Conservation (phyloP, 2,797 vertebrate species). For the Lindbergichthys nudifrons region DNA sequence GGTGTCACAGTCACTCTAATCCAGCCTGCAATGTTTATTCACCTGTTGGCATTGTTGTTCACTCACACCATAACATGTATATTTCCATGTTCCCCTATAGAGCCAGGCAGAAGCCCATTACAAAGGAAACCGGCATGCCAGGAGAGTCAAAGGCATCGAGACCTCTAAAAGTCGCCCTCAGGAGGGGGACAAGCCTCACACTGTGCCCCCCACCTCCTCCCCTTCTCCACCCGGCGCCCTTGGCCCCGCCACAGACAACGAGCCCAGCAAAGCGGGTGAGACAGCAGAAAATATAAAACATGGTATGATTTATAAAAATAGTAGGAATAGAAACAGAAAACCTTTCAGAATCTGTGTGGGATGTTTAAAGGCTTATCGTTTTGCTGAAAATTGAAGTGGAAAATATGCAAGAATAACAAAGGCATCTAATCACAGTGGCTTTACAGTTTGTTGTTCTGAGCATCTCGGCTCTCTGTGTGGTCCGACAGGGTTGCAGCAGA, state of each 20-base stretch:
- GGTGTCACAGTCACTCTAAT: slow-evolving; percentile 31
- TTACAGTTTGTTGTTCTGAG: slow-evolving; percentile 38
- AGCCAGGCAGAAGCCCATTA: slow-evolving; percentile 96
- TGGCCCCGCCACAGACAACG: slow-evolving; percentile 65
- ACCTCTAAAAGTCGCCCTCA: slow-evolving; percentile 91
- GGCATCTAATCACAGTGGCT: slow-evolving; percentile 34
- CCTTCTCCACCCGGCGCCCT: slow-evolving; percentile 78
- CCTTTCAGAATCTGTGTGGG: slow-evolving; percentile 5
- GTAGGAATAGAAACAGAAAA: slow-evolving; percentile 20
- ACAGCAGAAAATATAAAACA: slow-evolving; percentile 19
- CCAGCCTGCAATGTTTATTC: slow-evolving; percentile 46
- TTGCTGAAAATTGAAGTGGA: slow-evolving; percentile 39
- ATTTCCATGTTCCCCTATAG: slow-evolving; percentile 70
- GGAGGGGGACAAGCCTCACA: slow-evolving; percentile 86
- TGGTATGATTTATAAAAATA: no score
- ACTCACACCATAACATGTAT: slow-evolving; percentile 6
- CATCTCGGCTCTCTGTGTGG: slow-evolving; percentile 52
- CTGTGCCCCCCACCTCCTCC: slow-evolving; percentile 74
- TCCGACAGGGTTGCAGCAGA: slow-evolving; percentile 30
- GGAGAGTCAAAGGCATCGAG: slow-evolving; percentile 94
- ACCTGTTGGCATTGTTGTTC: slow-evolving; percentile 27
- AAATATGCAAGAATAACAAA: slow-evolving; percentile 58
- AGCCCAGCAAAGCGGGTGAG: slow-evolving; percentile 83
- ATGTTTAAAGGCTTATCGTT: slow-evolving; percentile 27
- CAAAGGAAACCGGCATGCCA: slow-evolving; percentile 94